phyloP scores from a whole-genome alignment of 1,140 invertebrate genomes.

The Rhagoletis pomonella region DNA sequence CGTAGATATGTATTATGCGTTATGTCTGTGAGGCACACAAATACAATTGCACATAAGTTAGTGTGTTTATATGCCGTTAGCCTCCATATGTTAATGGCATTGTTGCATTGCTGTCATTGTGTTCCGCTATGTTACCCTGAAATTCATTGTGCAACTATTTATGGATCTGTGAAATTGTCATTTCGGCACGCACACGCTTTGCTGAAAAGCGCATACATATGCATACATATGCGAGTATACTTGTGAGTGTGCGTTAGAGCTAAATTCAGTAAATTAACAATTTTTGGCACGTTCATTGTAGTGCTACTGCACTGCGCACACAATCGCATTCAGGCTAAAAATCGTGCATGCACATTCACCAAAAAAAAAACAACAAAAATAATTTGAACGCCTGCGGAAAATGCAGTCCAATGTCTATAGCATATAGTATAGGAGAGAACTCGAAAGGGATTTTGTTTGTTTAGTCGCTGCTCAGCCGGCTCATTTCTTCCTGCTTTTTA shows the following conservation, averaged over 20 bases:
- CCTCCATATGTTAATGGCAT: slow-evolving; percentile 7
- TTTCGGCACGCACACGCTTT: slow-evolving; percentile 17
- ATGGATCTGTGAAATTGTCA: slow-evolving; percentile 40
- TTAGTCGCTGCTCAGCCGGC: not conserved
- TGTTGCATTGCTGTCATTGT: not conserved
- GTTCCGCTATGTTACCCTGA: not conserved
- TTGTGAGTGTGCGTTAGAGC: not conserved
- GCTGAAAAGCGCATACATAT: not conserved
- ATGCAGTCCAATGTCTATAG: not conserved
- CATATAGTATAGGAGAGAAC: not conserved
- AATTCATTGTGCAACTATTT: slow-evolving; percentile 37
- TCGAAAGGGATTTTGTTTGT: not conserved
- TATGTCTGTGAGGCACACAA: no score
- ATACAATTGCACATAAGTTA: no score
- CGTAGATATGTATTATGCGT: no score
- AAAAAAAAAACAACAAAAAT: not conserved
- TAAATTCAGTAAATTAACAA: slow-evolving; percentile 54
- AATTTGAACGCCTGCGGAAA: not conserved
- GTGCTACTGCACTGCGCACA: slow-evolving; percentile 11
- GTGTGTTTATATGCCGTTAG: not conserved
- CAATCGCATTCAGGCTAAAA: not conserved
- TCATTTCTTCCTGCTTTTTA: not conserved
- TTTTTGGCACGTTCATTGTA: slow-evolving; percentile 52
- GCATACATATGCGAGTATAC: not conserved
- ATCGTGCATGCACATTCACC: not conserved